phyloP scores from a whole-genome alignment of 2,113 vertebrate genomes.

The Tragelaphus imberbis region DNA sequence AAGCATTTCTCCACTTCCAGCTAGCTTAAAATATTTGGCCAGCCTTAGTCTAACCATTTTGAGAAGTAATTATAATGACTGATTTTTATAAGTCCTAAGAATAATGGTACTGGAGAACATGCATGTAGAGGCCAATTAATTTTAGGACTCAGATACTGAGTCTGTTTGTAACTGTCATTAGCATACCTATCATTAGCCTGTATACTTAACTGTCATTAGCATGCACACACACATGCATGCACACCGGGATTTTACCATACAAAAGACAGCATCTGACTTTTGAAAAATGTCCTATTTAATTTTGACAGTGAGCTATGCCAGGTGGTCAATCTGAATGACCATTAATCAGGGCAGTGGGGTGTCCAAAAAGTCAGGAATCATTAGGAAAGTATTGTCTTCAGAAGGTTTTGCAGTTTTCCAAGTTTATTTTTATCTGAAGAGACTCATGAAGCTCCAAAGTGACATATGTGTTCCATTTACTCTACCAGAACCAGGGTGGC shows the following conservation, averaged over 20 bases:
- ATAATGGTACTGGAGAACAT: neutral
- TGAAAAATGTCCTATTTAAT: slow-evolving; percentile 23
- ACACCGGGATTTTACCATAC: neutral
- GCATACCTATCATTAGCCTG: neutral
- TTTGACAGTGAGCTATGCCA: slow-evolving; percentile 51
- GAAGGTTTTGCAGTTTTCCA: slow-evolving; percentile 33
- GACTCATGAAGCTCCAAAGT: neutral
- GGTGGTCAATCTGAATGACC: slow-evolving; percentile 48
- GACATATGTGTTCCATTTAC: slow-evolving; percentile 47
- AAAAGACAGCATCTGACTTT: neutral
- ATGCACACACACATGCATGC: rapidly evolving
- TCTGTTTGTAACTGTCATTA: neutral
- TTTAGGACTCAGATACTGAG: neutral
- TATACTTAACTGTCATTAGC: neutral
- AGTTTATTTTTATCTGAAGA: slow-evolving; percentile 62
- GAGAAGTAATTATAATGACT: neutral
- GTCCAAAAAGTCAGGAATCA: slow-evolving; percentile 34
- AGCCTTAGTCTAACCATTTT: neutral
- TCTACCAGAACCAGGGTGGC: neutral
- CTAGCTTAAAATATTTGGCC: slow-evolving; percentile 12
- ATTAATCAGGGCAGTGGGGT: slow-evolving; percentile 39
- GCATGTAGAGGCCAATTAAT: neutral
- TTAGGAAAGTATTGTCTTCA: slow-evolving; percentile 37
- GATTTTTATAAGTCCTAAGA: neutral
- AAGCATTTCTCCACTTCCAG: neutral